Evolutionary conservation across 2,888 invertebrate species (phyloP).

Genomic region (Ethmia dodecea): DNA sequence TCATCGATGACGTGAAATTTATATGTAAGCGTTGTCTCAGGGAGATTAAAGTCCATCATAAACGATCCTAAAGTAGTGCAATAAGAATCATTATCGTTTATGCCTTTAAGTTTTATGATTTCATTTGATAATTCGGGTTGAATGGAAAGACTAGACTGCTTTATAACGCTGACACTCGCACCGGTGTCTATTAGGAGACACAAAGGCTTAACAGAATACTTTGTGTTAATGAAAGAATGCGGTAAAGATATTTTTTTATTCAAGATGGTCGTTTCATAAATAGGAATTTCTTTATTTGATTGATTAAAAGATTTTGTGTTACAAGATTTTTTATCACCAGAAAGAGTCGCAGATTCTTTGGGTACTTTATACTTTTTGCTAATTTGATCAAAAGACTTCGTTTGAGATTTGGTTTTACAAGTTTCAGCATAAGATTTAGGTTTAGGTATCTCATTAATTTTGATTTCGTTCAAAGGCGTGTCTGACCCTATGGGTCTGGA

Average conservation of each 20-base stretch:
- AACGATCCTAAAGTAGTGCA: slow-evolving; percentile 5
- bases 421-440: background rate
- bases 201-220: slow-evolving; percentile 1
- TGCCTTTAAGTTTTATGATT: slow-evolving; percentile 10
- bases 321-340: background rate
- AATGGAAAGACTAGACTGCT: slow-evolving; percentile 1
- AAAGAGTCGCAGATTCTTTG: background rate
- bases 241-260: slow-evolving; percentile 4
- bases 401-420: background rate
- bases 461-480: too few relatives aligned
- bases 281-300: background rate
- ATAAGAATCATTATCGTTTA: slow-evolving; percentile 2
- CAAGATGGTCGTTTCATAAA: background rate
- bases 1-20: slow-evolving; percentile 10
- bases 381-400: background rate
- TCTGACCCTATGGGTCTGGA: too few relatives aligned
- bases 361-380: too few relatives aligned
- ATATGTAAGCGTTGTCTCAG: slow-evolving; percentile 1
- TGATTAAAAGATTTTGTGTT: background rate
- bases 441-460: background rate
- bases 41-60: slow-evolving; percentile 1
- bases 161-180: slow-evolving; percentile 8
- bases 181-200: slow-evolving; percentile 13
- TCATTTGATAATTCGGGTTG: background rate
- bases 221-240: background rate